phyloP scores from a whole-genome alignment of 2,113 vertebrate genomes.

The Podarcis raffonei region DNA sequence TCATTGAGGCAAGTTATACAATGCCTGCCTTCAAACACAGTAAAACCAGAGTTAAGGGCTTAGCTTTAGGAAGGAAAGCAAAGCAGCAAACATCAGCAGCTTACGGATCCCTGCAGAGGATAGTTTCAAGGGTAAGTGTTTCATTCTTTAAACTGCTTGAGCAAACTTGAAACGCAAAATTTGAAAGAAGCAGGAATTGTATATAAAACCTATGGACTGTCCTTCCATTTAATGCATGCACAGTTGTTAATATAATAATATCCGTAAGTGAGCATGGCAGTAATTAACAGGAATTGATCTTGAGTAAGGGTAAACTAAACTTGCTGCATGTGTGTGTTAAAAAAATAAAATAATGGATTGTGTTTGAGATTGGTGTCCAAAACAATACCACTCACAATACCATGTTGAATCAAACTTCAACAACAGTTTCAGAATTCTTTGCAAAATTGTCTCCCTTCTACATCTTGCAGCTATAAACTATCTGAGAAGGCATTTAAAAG shows the following conservation, averaged over 20 bases:
- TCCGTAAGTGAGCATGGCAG: background rate
- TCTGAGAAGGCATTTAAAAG: background rate
- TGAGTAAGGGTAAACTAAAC: background rate
- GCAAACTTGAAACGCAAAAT: background rate
- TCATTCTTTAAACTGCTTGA: background rate
- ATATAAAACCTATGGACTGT: background rate
- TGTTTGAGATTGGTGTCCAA: background rate
- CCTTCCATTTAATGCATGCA: background rate
- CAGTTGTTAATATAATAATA: background rate
- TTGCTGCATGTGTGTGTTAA: background rate
- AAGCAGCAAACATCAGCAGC: constrained; percentile 76
- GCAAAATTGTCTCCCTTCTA: background rate
- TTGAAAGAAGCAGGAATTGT: background rate
- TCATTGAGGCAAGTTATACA: background rate
- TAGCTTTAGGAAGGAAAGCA: constrained; percentile 76
- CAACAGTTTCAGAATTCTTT: background rate
- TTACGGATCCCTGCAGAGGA: constrained; percentile 76
- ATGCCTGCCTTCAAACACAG: constrained; percentile 78
- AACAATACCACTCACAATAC: background rate
- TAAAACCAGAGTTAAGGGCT: constrained; percentile 74
- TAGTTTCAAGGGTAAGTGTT: constrained; percentile 78
- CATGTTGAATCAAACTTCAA: background rate
- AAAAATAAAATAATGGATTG: background rate
- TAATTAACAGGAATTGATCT: background rate
- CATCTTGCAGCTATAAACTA: background rate